Conservation (phyloP, 2,797 vertebrate species). For the Astyanax mexicanus region DNA sequence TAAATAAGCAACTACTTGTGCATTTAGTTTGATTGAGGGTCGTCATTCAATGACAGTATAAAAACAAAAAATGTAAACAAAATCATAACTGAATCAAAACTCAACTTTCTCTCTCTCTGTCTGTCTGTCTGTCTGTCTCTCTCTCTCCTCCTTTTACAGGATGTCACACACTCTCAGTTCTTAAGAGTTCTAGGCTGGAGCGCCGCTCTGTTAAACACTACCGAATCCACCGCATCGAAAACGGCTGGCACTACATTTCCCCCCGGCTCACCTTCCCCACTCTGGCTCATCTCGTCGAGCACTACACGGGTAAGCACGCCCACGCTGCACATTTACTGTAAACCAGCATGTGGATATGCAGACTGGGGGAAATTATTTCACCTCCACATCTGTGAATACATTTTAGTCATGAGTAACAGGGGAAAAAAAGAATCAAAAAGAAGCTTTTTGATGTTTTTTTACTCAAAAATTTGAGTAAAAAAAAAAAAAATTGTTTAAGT, state of each 20-base stretch:
- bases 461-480: too few species aligned
- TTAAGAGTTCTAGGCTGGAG: constrained; percentile 55
- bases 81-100: too few species aligned
- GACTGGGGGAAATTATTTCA: too few species aligned
- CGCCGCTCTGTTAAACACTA: constrained; percentile 75
- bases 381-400: neutral
- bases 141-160: constrained; percentile 61
- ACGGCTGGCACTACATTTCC: constrained; percentile 81
- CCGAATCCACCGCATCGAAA: constrained; percentile 76
- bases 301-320: constrained; percentile 75
- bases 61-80: too few species aligned
- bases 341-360: too few species aligned
- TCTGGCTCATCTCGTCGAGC: constrained; percentile 77
- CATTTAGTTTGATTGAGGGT: too few species aligned
- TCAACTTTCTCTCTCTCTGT: neutral
- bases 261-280: constrained; percentile 80
- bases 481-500: too few species aligned
- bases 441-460: neutral
- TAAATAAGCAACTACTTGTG: too few species aligned
- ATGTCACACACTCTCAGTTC: constrained; percentile 76
- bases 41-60: too few species aligned
- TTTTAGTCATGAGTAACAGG: too few species aligned
- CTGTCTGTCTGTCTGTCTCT: neutral
- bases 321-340: neutral
- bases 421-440: too few species aligned